Percentiles rank a stretch among this genome's conserved stretches.
Conservation (phyloP, 1,140 invertebrate genomes). For the Brachionus manjavacas region DNA sequence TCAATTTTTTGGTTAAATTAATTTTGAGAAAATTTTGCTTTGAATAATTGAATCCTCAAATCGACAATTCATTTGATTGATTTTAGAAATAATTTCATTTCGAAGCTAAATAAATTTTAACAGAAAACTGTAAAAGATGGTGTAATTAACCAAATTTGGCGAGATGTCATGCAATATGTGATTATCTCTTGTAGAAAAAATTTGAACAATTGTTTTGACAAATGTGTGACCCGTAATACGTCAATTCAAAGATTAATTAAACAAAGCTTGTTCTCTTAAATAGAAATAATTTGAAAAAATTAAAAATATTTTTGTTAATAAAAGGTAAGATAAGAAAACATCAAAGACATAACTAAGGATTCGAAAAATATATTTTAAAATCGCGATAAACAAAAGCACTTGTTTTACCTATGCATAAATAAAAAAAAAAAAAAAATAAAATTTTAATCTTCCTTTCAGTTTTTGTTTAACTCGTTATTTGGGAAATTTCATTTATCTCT, state of each 20-base stretch:
- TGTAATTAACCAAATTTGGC: not conserved
- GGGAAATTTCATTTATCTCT: not conserved
- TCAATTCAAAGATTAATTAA: not conserved
- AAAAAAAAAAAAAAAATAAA: constrained; percentile 1
- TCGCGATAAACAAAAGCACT: not conserved
- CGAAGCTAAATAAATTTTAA: not conserved
- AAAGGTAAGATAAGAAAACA: not conserved
- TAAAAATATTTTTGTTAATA: not conserved
- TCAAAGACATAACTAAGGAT: not conserved
- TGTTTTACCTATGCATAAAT: not conserved
- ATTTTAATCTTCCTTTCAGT: not conserved
- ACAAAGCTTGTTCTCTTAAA: not conserved
- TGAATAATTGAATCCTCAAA: not conserved
- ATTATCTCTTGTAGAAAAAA: not conserved
- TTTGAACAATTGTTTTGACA: not conserved
- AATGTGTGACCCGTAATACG: not conserved
- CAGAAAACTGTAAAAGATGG: not conserved
- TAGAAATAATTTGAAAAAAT: not conserved
- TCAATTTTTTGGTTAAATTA: not conserved
- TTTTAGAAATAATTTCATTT: not conserved
- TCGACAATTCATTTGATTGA: not conserved
- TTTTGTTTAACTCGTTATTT: constrained; percentile 27
- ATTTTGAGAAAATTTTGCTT: not conserved
- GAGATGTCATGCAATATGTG: not conserved
- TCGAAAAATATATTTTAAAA: not conserved